These are phyloP conservation scores for Caenorhabditis brenneri DNA, from an alignment of 1,140 invertebrate species.

Conservation along the genomic window DNA sequence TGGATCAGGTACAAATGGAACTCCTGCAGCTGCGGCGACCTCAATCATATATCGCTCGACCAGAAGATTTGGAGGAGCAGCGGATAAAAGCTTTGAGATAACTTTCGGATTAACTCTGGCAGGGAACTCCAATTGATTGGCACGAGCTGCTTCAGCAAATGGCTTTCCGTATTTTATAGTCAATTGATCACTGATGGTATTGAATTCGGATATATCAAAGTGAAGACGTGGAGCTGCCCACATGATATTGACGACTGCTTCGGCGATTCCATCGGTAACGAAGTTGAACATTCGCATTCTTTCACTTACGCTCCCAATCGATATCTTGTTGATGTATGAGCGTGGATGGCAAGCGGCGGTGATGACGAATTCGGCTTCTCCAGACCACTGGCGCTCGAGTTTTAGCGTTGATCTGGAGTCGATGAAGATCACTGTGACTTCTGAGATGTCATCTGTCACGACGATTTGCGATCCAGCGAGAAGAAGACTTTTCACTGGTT, in stretches of 20 bases:
- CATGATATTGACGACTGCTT: constrained; percentile 91
- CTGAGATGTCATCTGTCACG: too few relatives aligned
- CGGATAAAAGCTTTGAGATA: constrained; percentile 91
- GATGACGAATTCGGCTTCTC: too few relatives aligned
- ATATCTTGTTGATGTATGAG: too few relatives aligned
- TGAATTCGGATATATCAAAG: constrained; percentile 72
- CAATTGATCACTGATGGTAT: constrained; percentile 83
- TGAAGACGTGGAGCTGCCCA: constrained; percentile 88
- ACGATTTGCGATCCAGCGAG: too few relatives aligned
- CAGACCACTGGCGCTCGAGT: too few relatives aligned
- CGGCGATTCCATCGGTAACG: constrained; percentile 89
- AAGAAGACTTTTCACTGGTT: too few relatives aligned
- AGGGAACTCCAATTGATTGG: constrained; percentile 76
- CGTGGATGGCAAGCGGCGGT: too few relatives aligned
- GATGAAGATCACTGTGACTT: too few relatives aligned
- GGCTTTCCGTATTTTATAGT: constrained; percentile 91
- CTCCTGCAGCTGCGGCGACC: constrained; percentile 92
- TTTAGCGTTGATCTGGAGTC: too few relatives aligned
- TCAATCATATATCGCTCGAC: constrained; percentile 82
- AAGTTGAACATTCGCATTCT: too few relatives aligned
- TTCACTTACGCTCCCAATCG: too few relatives aligned
- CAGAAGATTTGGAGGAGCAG: constrained; percentile 91
- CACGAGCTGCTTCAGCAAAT: constrained; percentile 84
- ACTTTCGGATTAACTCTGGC: constrained; percentile 89
- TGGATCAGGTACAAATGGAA: constrained; percentile 89